Evolutionary conservation across 92 coral and sea anemone genomes (phyloP).

Genomic region (Actinernus sp.): DNA sequence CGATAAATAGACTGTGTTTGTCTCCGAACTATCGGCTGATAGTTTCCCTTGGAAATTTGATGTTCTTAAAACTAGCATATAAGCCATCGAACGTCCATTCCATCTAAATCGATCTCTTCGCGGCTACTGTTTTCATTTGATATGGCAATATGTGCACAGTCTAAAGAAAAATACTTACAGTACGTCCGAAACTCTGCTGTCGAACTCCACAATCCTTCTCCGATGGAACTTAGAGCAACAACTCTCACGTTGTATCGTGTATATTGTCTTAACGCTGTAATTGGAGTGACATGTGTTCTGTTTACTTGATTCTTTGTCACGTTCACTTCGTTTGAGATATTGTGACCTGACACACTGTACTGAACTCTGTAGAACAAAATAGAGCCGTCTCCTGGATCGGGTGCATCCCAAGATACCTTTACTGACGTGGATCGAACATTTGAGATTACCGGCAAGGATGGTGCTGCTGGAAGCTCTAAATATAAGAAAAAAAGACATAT

Average conservation of each 20-base stretch:
- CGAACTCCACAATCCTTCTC: background rate
- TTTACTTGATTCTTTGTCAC: background rate
- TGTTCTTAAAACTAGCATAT: too few relatives aligned
- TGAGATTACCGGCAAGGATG: background rate
- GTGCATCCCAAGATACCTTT: background rate
- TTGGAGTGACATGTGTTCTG: background rate
- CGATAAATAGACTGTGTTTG: too few relatives aligned
- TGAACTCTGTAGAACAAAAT: slow-evolving; percentile 1
- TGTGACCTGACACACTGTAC: background rate
- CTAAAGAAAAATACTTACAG: background rate
- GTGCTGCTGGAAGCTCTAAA: slow-evolving; percentile 7
- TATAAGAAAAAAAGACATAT: background rate
- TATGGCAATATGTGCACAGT: too few relatives aligned
- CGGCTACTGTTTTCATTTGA: too few relatives aligned
- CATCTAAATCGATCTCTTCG: too few relatives aligned
- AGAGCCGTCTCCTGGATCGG: slow-evolving; percentile 11
- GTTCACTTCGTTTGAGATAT: background rate
- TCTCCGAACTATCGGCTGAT: too few relatives aligned
- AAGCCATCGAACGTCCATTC: too few relatives aligned
- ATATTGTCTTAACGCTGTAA: background rate
- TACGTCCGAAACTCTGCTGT: background rate
- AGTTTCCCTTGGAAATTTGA: too few relatives aligned
- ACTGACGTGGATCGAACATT: slow-evolving; percentile 6
- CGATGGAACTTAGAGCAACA: background rate
- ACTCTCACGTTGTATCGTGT: background rate